These are phyloP conservation scores for Eupithecia insigniata DNA, from an alignment of 2,888 invertebrate species.

Conservation along the genomic window DNA sequence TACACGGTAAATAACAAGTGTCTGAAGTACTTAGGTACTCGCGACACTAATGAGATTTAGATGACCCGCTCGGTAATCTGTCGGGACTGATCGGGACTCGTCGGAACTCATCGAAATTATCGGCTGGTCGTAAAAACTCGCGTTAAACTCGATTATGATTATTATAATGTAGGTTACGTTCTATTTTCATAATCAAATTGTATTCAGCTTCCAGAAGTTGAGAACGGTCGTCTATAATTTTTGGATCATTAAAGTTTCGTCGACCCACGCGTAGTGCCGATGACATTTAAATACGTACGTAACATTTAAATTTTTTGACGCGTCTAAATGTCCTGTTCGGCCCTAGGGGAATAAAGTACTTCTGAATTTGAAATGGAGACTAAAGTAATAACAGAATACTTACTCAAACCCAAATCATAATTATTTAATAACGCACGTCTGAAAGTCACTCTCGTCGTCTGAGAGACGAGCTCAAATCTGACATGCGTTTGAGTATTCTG, in stretches of 20 bases:
- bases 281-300: not conserved
- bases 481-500: too few relatives aligned
- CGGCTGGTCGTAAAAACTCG: constrained; percentile 11
- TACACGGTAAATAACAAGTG: not conserved
- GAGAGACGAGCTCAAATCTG: too few relatives aligned
- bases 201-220: not conserved
- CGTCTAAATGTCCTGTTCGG: not conserved
- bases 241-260: not conserved
- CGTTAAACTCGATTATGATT: constrained; percentile 10
- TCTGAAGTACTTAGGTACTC: not conserved
- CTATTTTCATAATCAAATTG: constrained; percentile 5
- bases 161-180: constrained; percentile 10
- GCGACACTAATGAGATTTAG: constrained; percentile 29
- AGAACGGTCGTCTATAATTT: not conserved
- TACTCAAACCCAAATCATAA: too few relatives aligned
- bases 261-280: not conserved
- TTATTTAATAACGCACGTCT: too few relatives aligned
- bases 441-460: too few relatives aligned
- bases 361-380: not conserved
- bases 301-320: not conserved
- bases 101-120: constrained; percentile 11
- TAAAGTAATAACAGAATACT: too few relatives aligned
- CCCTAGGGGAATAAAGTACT: not conserved
- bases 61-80: constrained; percentile 17
- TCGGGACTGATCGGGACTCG: constrained; percentile 1